Percentiles rank a stretch among this genome's conserved stretches.
Conservation (phyloP, 1,140 invertebrate species). For the Magallana angulata region DNA sequence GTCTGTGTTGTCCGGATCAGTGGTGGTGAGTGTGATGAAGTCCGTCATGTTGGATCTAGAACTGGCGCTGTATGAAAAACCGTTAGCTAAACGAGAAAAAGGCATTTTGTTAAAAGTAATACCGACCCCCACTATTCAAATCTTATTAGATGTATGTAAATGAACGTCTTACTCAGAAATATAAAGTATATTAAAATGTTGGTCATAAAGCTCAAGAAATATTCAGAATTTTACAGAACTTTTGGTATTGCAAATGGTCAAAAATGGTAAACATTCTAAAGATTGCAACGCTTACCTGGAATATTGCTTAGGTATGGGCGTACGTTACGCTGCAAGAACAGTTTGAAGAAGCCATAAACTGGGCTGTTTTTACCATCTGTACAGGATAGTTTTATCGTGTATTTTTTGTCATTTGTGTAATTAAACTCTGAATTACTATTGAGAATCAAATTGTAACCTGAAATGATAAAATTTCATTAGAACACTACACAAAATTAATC, state of each 20-base stretch:
- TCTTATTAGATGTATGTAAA: too few relatives aligned
- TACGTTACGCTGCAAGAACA: conserved; percentile 38
- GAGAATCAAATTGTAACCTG: conserved; percentile 13
- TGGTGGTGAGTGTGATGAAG: not conserved
- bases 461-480: not conserved
- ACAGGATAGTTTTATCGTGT: conserved; percentile 14
- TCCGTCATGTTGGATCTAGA: not conserved
- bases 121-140: too few relatives aligned
- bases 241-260: too few relatives aligned
- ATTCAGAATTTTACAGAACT: too few relatives aligned
- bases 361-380: conserved; percentile 31
- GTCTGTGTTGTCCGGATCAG: conserved; percentile 19
- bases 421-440: not conserved
- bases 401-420: conserved; percentile 18
- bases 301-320: conserved; percentile 28
- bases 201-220: too few relatives aligned
- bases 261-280: not conserved
- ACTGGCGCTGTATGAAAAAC: not conserved
- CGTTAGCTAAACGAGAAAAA: not conserved
- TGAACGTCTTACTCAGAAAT: too few relatives aligned
- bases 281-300: not conserved
- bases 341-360: conserved; percentile 30
- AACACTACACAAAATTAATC: too few relatives aligned
- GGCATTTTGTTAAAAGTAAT: too few relatives aligned
- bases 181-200: too few relatives aligned